Evolutionary conservation across 1,140 invertebrate species (phyloP).

Genomic region (Apis dorsata): DNA sequence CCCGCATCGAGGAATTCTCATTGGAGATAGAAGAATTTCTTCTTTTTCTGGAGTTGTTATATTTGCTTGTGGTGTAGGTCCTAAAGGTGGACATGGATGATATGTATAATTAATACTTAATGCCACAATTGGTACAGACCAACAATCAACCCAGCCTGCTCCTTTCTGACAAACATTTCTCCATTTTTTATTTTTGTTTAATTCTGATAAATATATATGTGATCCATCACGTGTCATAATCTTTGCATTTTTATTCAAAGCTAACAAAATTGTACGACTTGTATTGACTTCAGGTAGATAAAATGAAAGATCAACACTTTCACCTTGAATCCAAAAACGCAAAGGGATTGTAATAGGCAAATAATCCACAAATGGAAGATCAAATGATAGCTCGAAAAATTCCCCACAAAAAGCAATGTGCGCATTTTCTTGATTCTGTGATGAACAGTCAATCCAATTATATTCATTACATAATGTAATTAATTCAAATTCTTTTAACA

Average conservation of each 20-base stretch:
- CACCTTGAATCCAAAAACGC: slow-evolving; percentile 96
- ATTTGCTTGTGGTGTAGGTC: slow-evolving; percentile 92
- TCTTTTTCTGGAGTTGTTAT: slow-evolving; percentile 96
- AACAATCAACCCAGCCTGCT: slow-evolving; percentile 96
- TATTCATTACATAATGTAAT: slow-evolving; percentile 97
- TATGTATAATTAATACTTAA: slow-evolving; percentile 94
- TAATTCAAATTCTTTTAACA: slow-evolving; percentile 97
- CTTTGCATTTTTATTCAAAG: slow-evolving; percentile 94
- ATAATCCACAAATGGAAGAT: slow-evolving; percentile 95
- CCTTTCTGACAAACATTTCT: slow-evolving; percentile 90
- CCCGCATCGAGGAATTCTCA: slow-evolving; percentile 90
- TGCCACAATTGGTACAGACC: slow-evolving; percentile 96
- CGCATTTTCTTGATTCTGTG: slow-evolving; percentile 96
- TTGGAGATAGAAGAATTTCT: slow-evolving; percentile 93
- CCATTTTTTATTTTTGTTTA: slow-evolving; percentile 88
- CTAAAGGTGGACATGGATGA: slow-evolving; percentile 93
- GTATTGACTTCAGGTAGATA: slow-evolving; percentile 96
- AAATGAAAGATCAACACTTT: slow-evolving; percentile 93
- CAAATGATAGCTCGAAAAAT: slow-evolving; percentile 94
- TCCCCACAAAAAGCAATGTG: slow-evolving; percentile 96
- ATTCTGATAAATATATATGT: slow-evolving; percentile 80
- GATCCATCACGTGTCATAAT: slow-evolving; percentile 88
- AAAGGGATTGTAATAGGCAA: slow-evolving; percentile 92
- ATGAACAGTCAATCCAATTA: slow-evolving; percentile 99
- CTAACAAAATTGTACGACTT: slow-evolving; percentile 88